Conservation (phyloP, 1,140 invertebrate genomes). For the Myzus persicae region DNA sequence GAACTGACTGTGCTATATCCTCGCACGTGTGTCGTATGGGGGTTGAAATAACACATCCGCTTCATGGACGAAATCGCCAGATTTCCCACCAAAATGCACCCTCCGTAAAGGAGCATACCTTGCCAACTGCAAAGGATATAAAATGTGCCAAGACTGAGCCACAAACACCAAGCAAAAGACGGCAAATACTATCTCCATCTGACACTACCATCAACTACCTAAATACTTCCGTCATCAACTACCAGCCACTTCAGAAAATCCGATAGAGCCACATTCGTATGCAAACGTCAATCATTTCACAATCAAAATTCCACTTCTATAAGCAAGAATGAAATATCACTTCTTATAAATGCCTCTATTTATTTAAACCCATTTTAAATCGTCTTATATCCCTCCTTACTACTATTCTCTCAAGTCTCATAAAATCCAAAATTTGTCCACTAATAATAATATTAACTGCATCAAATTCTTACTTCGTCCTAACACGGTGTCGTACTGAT, state of each 20-base stretch:
- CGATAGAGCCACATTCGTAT: not conserved
- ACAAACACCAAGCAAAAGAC: not conserved
- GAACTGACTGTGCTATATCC: not conserved
- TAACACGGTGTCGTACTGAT: too few relatives aligned
- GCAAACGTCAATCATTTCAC: too few relatives aligned
- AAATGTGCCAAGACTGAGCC: not conserved
- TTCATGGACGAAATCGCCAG: not conserved
- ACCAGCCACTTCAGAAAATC: not conserved
- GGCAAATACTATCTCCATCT: not conserved
- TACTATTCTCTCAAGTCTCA: too few relatives aligned
- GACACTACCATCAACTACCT: not conserved
- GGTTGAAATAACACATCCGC: not conserved
- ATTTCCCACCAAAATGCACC: not conserved
- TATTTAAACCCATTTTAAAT: too few relatives aligned
- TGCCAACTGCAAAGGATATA: not conserved
- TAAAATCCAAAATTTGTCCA: too few relatives aligned
- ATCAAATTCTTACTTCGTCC: too few relatives aligned
- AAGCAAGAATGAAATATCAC: too few relatives aligned
- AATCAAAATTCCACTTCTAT: too few relatives aligned
- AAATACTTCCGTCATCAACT: not conserved
- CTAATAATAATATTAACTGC: too few relatives aligned
- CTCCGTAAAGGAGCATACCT: not conserved
- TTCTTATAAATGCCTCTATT: too few relatives aligned
- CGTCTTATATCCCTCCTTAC: too few relatives aligned
- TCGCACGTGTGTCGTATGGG: not conserved